These are phyloP conservation scores for Benitochromis conjunctus DNA, from an alignment of 2,113 vertebrate species.

Conservation along the genomic window DNA sequence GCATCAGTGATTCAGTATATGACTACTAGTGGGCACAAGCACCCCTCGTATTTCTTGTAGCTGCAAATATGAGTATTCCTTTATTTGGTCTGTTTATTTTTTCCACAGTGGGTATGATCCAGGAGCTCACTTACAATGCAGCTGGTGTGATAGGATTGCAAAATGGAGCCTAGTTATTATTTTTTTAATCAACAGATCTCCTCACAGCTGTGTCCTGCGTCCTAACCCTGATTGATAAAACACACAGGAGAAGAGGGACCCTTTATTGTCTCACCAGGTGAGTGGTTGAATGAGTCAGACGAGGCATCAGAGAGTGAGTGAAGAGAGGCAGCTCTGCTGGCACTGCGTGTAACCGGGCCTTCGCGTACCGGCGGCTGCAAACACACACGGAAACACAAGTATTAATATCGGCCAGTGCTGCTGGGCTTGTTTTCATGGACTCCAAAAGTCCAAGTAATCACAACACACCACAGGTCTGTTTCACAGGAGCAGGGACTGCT, in stretches of 20 bases:
- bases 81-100: background rate
- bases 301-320: conserved; percentile 79
- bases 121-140: background rate
- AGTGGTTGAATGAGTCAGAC: conserved; percentile 77
- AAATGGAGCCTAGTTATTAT: background rate
- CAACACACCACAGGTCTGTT: background rate
- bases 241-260: background rate
- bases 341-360: conserved; percentile 44
- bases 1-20: background rate
- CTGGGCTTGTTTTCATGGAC: background rate
- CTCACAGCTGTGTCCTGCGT: background rate
- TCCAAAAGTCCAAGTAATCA: background rate
- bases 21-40: background rate
- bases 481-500: background rate
- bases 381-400: background rate
- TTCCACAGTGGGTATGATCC: background rate
- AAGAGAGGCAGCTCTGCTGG: conserved; percentile 69
- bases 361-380: conserved; percentile 86
- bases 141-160: background rate
- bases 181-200: background rate
- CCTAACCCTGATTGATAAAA: background rate
- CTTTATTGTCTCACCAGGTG: conserved; percentile 76
- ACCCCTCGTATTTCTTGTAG: background rate
- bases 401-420: background rate
- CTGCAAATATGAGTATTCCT: background rate